These are phyloP conservation scores for Baccha elongata DNA, from an alignment of 2,888 invertebrate species.

Conservation along the genomic window DNA sequence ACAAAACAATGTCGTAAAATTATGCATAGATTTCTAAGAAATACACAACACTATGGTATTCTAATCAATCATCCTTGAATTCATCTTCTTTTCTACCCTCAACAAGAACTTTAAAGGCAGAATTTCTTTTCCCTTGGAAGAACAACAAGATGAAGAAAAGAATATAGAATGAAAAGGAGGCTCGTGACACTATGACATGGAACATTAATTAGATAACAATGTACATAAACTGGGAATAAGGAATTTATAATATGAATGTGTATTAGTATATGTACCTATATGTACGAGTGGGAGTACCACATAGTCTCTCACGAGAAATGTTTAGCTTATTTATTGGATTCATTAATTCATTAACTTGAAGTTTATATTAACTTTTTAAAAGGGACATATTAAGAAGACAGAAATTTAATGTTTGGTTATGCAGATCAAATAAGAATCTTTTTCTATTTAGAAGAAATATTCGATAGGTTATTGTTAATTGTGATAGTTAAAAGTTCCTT, in stretches of 20 bases:
- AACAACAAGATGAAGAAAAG: neutral
- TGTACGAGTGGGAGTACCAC: too few relatives aligned
- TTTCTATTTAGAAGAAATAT: too few relatives aligned
- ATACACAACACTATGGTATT: slow-evolving; percentile 25
- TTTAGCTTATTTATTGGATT: neutral
- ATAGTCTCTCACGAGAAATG: too few relatives aligned
- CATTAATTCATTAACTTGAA: too few relatives aligned
- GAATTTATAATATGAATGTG: neutral
- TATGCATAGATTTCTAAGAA: slow-evolving; percentile 25
- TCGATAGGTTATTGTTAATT: too few relatives aligned
- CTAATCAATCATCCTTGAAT: slow-evolving; percentile 41
- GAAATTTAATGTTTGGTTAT: too few relatives aligned
- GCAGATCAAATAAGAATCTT: too few relatives aligned
- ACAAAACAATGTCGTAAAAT: slow-evolving; percentile 14
- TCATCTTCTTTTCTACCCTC: slow-evolving; percentile 32
- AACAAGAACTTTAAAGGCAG: slow-evolving; percentile 7
- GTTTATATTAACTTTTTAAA: too few relatives aligned
- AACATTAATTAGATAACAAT: slow-evolving; percentile 33
- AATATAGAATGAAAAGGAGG: neutral
- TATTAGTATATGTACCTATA: too few relatives aligned
- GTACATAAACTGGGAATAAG: neutral
- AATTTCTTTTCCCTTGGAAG: neutral
- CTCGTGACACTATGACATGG: slow-evolving; percentile 10
- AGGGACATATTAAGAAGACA: too few relatives aligned
- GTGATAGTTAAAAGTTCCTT: too few relatives aligned